phyloP scores from a whole-genome alignment of 2,113 vertebrate species.

The Alethe castanea region DNA sequence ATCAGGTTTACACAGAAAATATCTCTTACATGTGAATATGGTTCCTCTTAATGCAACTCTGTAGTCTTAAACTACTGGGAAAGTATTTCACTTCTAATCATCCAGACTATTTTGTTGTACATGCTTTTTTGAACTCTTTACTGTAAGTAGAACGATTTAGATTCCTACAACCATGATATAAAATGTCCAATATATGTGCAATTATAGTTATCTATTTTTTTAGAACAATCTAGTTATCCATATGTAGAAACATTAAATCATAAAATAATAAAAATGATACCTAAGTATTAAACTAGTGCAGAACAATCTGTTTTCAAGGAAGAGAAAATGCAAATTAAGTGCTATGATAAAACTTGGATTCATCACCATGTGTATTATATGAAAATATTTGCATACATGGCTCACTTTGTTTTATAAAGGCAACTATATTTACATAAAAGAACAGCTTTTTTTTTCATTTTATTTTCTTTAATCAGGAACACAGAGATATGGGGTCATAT shows the following conservation, averaged over 20 bases:
- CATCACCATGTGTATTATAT: neutral
- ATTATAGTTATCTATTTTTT: neutral
- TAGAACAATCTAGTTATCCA: neutral
- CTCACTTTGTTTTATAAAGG: neutral
- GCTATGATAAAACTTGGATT: neutral
- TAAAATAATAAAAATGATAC: neutral
- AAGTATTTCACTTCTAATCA: neutral
- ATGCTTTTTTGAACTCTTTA: neutral
- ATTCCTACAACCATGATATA: neutral
- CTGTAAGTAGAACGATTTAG: neutral
- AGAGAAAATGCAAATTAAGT: neutral
- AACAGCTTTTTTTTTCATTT: neutral
- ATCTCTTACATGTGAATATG: neutral
- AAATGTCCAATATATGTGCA: neutral
- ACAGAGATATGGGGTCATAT: neutral
- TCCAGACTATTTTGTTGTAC: neutral
- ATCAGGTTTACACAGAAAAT: neutral
- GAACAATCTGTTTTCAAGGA: neutral
- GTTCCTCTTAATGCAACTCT: neutral
- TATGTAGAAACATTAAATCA: neutral
- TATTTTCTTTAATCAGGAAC: neutral
- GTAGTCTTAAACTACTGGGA: neutral
- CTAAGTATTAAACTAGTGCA: neutral
- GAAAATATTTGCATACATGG: neutral
- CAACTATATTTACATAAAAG: neutral